Base-by-base conservation (phyloP, 1,140 invertebrate genomes). In the Papilio xuthus region DNA sequence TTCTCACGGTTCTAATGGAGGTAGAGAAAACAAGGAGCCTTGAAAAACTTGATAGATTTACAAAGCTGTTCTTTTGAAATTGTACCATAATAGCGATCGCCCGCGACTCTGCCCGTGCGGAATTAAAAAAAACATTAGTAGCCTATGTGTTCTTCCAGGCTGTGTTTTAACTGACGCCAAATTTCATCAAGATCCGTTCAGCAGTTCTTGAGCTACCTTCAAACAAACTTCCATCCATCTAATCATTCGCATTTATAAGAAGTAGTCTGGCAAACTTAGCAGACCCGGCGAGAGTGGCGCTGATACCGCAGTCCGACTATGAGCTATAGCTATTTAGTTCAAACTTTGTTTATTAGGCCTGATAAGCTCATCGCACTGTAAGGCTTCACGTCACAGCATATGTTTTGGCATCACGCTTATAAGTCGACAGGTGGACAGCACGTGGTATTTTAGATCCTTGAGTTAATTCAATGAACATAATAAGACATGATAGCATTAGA, bases 1-100 rank as follows among this genome's bases (percentile, higher is more conserved):
- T 60, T 60, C 60, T 67, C 26, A 67, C 60, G 60, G 60, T 67
- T 67, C 60, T 67, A 67, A 28, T 67, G 28, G 23, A 28, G 26
- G 60, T 67, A 28, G 60, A 18, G 23, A 67, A 67, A 67, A 67
- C 26, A 67, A 67, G 12, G 23, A 67, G 32, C 60, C 60, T 26
- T 60, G 56, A 60, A 60, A 60, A 26, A 13, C 20, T 60, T 53
- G 8, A 53, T 20, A 44, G 12, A 44, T 53, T 18, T 53, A 20
- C n/a, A 53, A 53, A 20, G 15, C 47, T 18, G 18, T 50, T 50
- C 18, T 50, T 50, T 50, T 18, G 47, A 50, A 50, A 50, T 50
- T 18, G 10, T 50, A 50, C 4, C 18, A 50, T 13, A 50, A 50
- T 50, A n/a, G n/a, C n/a, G n/a, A n/a, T n/a, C n/a, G n/a, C n/a